Evolutionary conservation across 2,888 invertebrate genomes (phyloP).

Genomic region (Girardia tigrina): DNA sequence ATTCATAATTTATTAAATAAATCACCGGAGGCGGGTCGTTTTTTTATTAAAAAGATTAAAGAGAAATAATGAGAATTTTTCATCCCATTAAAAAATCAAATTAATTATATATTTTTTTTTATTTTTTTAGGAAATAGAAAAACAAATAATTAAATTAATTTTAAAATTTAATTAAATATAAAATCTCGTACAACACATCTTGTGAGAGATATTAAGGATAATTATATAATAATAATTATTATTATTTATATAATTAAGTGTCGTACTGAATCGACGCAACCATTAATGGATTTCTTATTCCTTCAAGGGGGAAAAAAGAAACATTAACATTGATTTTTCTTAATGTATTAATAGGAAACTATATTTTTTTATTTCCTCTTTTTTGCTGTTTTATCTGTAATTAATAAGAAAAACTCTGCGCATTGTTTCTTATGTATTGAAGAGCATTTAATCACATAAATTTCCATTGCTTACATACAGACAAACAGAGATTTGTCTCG

Average conservation of each 20-base stretch:
- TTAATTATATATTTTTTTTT: no score
- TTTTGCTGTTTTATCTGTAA: conserved; percentile 21
- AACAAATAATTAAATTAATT: no score
- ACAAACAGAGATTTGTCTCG: conserved; percentile 23
- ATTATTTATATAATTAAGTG: neutral
- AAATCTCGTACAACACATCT: no score
- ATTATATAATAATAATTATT: neutral
- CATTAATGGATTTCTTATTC: neutral
- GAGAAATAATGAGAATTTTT: no score
- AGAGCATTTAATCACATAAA: neutral
- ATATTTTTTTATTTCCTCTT: conserved; percentile 21
- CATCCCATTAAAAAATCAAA: no score
- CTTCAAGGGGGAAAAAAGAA: no score
- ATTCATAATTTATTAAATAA: no score
- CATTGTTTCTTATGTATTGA: conserved; percentile 23
- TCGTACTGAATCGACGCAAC: neutral
- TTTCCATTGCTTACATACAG: neutral
- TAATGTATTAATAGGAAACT: conserved; percentile 14
- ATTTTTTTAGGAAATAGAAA: no score
- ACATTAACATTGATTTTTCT: conserved; percentile 23
- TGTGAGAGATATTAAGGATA: no score
- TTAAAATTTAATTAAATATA: no score
- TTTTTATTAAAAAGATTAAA: no score
- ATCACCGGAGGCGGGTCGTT: no score
- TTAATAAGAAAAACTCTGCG: conserved; percentile 1